Percentiles rank a stretch among this genome's conserved stretches.
Evolutionary conservation across 2,797 vertebrate genomes (phyloP).

Genomic region (Sebastes hopkinsi): DNA sequence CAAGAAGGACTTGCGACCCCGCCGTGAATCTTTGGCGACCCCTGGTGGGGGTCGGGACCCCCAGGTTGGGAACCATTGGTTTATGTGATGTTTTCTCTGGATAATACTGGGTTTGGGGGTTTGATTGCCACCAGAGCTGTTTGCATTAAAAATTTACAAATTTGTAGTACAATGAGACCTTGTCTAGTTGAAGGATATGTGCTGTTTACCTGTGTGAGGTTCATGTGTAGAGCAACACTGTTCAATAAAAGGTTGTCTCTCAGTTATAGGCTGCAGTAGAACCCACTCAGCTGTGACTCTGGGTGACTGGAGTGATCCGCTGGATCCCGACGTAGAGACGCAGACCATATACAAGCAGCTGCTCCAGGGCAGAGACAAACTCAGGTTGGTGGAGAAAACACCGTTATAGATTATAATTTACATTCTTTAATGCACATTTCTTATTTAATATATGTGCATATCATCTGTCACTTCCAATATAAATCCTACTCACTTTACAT

Average conservation of each 20-base stretch:
- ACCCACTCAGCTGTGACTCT: conserved; percentile 91
- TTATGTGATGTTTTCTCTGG: not conserved
- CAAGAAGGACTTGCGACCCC: too few relatives aligned
- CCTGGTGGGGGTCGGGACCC: too few relatives aligned
- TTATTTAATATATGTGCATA: too few relatives aligned
- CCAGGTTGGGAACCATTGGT: too few relatives aligned
- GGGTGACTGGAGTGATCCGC: conserved; percentile 90
- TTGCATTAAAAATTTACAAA: not conserved
- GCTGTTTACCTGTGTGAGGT: not conserved
- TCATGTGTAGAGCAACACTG: not conserved
- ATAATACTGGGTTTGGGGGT: not conserved
- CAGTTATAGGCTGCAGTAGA: conserved; percentile 89
- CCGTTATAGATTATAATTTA: too few relatives aligned
- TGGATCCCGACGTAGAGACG: conserved; percentile 88
- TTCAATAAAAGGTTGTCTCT: conserved; percentile 13
- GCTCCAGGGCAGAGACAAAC: conserved; percentile 85
- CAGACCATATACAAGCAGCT: conserved; percentile 91
- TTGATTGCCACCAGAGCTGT: not conserved
- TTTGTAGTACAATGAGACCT: not conserved
- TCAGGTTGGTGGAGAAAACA: conserved; percentile 81
- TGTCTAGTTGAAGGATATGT: not conserved
- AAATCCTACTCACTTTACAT: too few relatives aligned
- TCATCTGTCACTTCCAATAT: too few relatives aligned
- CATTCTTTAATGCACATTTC: too few relatives aligned
- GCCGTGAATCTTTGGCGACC: too few relatives aligned